Conservation (phyloP, 1,140 invertebrate species). For the Tachypleus tridentatus region DNA sequence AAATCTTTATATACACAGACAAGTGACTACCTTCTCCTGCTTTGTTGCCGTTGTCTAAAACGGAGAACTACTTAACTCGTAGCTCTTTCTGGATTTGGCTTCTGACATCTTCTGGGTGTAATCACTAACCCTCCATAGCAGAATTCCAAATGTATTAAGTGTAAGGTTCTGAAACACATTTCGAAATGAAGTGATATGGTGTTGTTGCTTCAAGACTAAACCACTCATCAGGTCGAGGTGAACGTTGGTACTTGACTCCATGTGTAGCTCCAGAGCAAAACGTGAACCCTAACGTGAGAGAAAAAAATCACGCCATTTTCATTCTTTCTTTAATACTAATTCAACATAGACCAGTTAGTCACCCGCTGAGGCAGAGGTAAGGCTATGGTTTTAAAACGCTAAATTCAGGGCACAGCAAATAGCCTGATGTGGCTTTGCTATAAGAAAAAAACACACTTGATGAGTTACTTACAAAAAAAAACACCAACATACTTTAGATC, state of each 20-base stretch:
- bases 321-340: too few relatives aligned
- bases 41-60: conserved; percentile 95
- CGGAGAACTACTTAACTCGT: conserved; percentile 77
- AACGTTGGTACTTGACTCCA: conserved; percentile 64
- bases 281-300: conserved; percentile 33
- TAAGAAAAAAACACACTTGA: too few relatives aligned
- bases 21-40: conserved; percentile 82
- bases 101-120: conserved; percentile 73
- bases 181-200: conserved; percentile 69
- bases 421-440: too few relatives aligned
- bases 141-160: conserved; percentile 63
- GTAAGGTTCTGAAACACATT: conserved; percentile 60
- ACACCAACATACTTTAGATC: too few relatives aligned
- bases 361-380: too few relatives aligned
- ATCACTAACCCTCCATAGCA: conserved; percentile 84
- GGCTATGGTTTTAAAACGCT: too few relatives aligned
- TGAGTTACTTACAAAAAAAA: too few relatives aligned
- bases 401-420: too few relatives aligned
- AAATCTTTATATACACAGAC: conserved; percentile 86
- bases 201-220: conserved; percentile 68
- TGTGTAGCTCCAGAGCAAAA: conserved; percentile 65
- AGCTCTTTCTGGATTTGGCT: conserved; percentile 72
- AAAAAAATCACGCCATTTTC: too few relatives aligned
- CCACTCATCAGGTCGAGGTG: conserved; percentile 74
- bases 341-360: too few relatives aligned